Evolutionary conservation across 2,797 vertebrate genomes (phyloP), one percentile per base, ranked within the genome.

Genomic region (Lepus townsendii): DNA sequence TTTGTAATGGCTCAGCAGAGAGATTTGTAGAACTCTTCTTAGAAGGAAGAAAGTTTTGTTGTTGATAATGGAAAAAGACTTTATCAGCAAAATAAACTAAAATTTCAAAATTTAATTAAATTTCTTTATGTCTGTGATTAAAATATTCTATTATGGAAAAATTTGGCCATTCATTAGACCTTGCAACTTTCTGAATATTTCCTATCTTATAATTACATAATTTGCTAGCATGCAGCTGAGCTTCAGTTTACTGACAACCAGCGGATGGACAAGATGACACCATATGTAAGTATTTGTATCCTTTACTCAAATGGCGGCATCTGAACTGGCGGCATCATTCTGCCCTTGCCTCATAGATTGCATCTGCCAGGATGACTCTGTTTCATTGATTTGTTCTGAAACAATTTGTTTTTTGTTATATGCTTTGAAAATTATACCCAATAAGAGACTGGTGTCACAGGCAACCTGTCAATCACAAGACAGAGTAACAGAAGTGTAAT

Each of bases 1-100:
- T 96, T 93, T 78, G 73, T 76, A 93, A 95, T 91, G 90, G 63
- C 68, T 88, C 65, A 94, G 17, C 57, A 65, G 52, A 96, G 38
- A 95, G 82, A 89, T 88, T 42, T 85, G 72, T 69, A 68, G 93
- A 87, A 89, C 42, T 89, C 69, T 32, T 76, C 50, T 84, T 79
- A 94, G 66, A 88, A 54, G 10, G 20, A 90, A 86, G 83, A 96
- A 94, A 95, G 87, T 66, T 90, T 14, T 80, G n/a, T 88, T 86
- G 19, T 52, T 96, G 79, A 84, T 93, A 89, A 82, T 17, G 11
- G 24, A 90, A 94, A 57, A 24, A 88, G 11, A 54, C 5, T 95
- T 85, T 82, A 76, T 88, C 52, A 93, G 83, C 47, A 90, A 97
- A 96, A 88, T 38, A 35, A 50, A 52, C 47, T 35, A 84, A 65